A percentile compares a stretch with the other conserved stretches of the same genome.
These are phyloP conservation scores for Acleris holmiana DNA, from an alignment of 2,888 invertebrate species.

Conservation along the genomic window DNA sequence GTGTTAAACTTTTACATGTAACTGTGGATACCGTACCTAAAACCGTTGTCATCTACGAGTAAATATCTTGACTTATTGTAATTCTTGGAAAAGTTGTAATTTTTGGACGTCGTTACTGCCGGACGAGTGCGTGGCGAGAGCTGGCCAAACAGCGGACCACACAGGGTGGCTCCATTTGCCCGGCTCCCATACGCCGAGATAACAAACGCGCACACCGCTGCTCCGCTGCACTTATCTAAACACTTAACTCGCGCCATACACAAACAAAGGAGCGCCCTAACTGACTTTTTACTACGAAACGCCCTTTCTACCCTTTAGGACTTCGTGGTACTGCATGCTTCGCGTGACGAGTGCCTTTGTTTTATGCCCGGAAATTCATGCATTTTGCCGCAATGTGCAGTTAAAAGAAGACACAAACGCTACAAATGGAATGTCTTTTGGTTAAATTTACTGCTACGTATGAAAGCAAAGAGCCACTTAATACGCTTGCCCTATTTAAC, in stretches of 20 bases:
- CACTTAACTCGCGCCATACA: constrained; percentile 79
- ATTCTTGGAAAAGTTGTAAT: too few relatives aligned
- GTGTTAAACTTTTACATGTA: too few relatives aligned
- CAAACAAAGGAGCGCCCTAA: constrained; percentile 80
- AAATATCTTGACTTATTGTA: too few relatives aligned
- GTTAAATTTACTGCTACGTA: constrained; percentile 55
- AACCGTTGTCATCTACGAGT: too few relatives aligned
- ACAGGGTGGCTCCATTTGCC: constrained; percentile 81
- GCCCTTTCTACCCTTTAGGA: constrained; percentile 75
- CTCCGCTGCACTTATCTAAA: constrained; percentile 82
- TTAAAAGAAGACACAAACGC: constrained; percentile 67
- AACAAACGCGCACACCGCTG: constrained; percentile 77
- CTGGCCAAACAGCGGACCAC: constrained; percentile 76
- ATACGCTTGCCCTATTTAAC: constrained; percentile 33
- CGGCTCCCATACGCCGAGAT: constrained; percentile 72
- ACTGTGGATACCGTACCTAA: too few relatives aligned
- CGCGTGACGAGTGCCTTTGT: constrained; percentile 76
- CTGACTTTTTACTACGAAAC: constrained; percentile 79
- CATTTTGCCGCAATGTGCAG: constrained; percentile 73
- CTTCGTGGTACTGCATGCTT: constrained; percentile 70
- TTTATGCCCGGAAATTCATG: constrained; percentile 73
- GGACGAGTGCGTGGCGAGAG: constrained; percentile 51
- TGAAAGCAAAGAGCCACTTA: constrained; percentile 35
- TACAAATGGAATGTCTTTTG: constrained; percentile 63
- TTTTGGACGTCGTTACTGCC: constrained; percentile 9